Percentiles rank a stretch among this genome's conserved stretches.
Evolutionary conservation across 2,888 invertebrate genomes (phyloP).

Genomic region (Zygaena filipendulae): DNA sequence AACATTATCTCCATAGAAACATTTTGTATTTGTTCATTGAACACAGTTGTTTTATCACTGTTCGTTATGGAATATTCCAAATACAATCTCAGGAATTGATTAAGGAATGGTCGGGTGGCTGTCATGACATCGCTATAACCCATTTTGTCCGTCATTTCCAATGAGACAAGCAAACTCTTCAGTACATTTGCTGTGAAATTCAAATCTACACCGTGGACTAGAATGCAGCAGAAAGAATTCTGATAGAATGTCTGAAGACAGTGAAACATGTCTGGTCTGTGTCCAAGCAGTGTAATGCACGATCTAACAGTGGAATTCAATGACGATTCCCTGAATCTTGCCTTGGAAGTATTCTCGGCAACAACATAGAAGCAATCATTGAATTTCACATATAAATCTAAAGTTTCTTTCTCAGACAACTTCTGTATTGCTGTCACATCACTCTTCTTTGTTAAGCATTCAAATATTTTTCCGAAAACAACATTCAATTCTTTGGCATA

Average conservation of each 20-base stretch:
- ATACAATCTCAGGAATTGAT: slow-evolving; percentile 37
- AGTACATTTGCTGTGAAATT: slow-evolving; percentile 27
- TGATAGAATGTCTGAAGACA: slow-evolving; percentile 41
- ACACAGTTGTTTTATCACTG: slow-evolving; percentile 15
- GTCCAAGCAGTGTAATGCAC: slow-evolving; percentile 28
- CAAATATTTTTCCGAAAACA: slow-evolving; percentile 30
- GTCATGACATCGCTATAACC: slow-evolving; percentile 28
- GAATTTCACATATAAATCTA: slow-evolving; percentile 37
- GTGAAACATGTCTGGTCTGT: slow-evolving; percentile 31
- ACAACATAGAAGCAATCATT: slow-evolving; percentile 41
- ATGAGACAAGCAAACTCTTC: slow-evolving; percentile 26
- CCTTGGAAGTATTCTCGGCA: slow-evolving; percentile 34
- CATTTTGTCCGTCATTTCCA: slow-evolving; percentile 32
- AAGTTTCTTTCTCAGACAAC: slow-evolving; percentile 22
- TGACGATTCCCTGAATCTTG: slow-evolving; percentile 24
- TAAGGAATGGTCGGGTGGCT: slow-evolving; percentile 36
- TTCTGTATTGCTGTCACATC: slow-evolving; percentile 29
- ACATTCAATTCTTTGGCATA: slow-evolving; percentile 27
- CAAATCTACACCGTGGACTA: slow-evolving; percentile 22
- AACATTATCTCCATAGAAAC: slow-evolving; percentile 32
- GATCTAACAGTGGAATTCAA: slow-evolving; percentile 24
- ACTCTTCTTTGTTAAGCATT: slow-evolving; percentile 24
- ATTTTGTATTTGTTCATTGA: slow-evolving; percentile 23
- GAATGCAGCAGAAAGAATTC: slow-evolving; percentile 33
- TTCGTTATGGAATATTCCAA: slow-evolving; percentile 29